Conservation (phyloP, 2,888 invertebrate species). For the Crocallis elinguaria region DNA sequence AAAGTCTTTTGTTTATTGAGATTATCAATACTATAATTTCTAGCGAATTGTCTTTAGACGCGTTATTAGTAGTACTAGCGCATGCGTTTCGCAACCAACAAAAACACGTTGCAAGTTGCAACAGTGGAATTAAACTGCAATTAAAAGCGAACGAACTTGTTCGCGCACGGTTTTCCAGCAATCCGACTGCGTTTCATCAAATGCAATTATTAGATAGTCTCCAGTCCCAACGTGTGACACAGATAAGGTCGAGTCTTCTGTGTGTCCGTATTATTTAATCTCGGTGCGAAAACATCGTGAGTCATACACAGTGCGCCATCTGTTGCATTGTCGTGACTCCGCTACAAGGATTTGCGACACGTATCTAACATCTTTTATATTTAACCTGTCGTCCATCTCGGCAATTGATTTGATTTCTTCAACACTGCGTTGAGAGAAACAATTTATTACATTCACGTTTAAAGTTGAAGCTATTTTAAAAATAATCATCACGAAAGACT, state of each 20-base stretch:
- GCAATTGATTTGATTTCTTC: slow-evolving; percentile 18
- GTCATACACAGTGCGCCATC: slow-evolving; percentile 65
- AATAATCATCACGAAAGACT: slow-evolving; percentile 14
- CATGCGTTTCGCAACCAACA: slow-evolving; percentile 15
- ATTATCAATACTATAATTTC: not conserved
- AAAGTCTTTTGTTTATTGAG: no score
- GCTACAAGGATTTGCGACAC: slow-evolving; percentile 40
- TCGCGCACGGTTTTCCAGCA: slow-evolving; percentile 22
- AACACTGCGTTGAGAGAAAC: slow-evolving; percentile 16
- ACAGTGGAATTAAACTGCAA: slow-evolving; percentile 40
- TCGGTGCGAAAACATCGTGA: slow-evolving; percentile 48
- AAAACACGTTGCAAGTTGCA: slow-evolving; percentile 24
- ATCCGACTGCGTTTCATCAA: slow-evolving; percentile 14
- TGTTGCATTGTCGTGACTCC: slow-evolving; percentile 61
- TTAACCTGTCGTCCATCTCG: slow-evolving; percentile 18
- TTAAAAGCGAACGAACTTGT: slow-evolving; percentile 29
- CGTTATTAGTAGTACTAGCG: slow-evolving; percentile 1
- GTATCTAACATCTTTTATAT: slow-evolving; percentile 30
- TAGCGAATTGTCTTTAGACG: slow-evolving; percentile 11
- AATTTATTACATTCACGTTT: slow-evolving; percentile 4
- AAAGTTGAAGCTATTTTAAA: slow-evolving; percentile 1
- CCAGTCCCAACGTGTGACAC: slow-evolving; percentile 36
- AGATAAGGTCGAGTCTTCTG: slow-evolving; percentile 26
- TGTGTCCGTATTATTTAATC: slow-evolving; percentile 39
- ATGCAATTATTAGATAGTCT: slow-evolving; percentile 20